Conservation (phyloP, 2,888 invertebrate species). For the Brachyopa scutellaris region DNA sequence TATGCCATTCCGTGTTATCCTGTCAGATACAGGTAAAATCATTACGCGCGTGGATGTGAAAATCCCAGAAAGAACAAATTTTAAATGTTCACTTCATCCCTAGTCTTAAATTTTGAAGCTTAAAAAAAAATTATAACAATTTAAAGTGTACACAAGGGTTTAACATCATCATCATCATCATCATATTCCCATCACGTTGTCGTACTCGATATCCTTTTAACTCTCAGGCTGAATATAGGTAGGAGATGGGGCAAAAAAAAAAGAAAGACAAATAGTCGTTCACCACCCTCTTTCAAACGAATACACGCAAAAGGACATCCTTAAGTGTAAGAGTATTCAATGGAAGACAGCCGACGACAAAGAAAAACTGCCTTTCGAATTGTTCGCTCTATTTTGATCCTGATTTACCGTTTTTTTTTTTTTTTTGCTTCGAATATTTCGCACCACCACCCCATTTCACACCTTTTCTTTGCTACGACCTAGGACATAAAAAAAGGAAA, state of each 20-base stretch:
- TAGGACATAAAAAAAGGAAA: background rate
- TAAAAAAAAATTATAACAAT: no score
- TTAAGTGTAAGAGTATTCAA: background rate
- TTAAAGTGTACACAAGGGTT: background rate
- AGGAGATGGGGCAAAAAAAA: no score
- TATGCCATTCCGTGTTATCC: no score
- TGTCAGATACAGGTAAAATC: no score
- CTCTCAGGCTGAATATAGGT: background rate
- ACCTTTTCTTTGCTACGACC: background rate
- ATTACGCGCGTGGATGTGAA: no score
- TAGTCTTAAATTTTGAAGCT: no score
- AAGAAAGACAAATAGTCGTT: no score
- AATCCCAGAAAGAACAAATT: no score
- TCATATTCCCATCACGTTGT: conserved; percentile 3
- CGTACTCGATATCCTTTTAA: background rate
- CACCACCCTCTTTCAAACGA: no score
- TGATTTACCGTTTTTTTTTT: conserved; percentile 2
- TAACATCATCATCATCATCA: background rate
- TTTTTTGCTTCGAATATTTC: no score
- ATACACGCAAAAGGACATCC: no score
- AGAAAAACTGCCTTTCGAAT: background rate
- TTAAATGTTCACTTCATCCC: no score
- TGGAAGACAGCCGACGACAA: background rate
- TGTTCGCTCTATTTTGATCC: background rate
- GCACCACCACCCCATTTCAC: conserved; percentile 17